Evolutionary conservation across 2,113 vertebrate species (phyloP).

Genomic region (Pterocles orientalis): DNA sequence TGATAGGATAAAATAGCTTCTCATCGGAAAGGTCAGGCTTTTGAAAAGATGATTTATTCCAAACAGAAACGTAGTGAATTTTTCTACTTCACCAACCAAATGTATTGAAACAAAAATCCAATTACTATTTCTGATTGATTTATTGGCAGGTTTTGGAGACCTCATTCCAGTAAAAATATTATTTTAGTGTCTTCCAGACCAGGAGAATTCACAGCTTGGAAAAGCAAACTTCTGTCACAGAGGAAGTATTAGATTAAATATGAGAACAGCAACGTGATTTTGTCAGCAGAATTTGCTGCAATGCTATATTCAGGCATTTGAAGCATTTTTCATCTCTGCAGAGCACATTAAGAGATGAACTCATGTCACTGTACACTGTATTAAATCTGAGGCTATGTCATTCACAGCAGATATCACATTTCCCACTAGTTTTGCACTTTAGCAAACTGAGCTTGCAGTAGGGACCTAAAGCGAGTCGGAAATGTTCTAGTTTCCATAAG

Average conservation of each 20-base stretch:
- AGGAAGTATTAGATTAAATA: background rate
- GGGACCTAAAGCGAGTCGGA: background rate
- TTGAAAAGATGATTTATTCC: background rate
- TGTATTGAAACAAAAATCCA: background rate
- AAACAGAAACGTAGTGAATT: background rate
- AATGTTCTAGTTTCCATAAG: background rate
- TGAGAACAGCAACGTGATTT: background rate
- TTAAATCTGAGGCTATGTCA: background rate
- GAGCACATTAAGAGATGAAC: background rate
- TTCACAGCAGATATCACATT: background rate
- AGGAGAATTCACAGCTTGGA: background rate
- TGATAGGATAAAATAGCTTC: background rate
- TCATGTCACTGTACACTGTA: background rate
- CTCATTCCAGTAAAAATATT: background rate
- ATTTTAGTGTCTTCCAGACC: background rate
- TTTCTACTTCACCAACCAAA: slow-evolving; percentile 7
- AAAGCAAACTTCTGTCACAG: background rate
- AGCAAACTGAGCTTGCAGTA: background rate
- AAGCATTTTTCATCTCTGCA: background rate
- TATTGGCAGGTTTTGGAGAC: background rate
- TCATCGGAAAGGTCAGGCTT: background rate
- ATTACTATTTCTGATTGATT: background rate
- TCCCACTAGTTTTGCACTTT: background rate
- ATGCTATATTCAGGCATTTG: background rate
- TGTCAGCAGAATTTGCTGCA: background rate